Percentiles rank a stretch among this genome's conserved stretches.
phyloP scores from a whole-genome alignment of 2,113 vertebrate species.

The Anser cygnoides region DNA sequence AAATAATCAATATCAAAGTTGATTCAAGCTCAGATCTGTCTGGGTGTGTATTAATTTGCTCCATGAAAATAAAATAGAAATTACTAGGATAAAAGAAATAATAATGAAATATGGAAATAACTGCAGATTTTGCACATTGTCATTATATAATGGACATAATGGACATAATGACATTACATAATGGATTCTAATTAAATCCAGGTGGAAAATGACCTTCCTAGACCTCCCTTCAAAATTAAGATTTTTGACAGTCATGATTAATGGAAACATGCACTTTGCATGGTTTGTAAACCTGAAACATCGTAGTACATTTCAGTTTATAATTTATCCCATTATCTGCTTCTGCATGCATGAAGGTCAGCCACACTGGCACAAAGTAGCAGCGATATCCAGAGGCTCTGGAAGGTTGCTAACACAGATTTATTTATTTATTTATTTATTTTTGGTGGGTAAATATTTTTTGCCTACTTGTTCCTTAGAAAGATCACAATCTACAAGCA shows the following conservation, averaged over 20 bases:
- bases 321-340: slow-evolving; percentile 59
- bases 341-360: slow-evolving; percentile 43
- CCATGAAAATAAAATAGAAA: background rate
- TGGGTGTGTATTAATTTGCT: background rate
- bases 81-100: background rate
- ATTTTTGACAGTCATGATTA: slow-evolving; percentile 51
- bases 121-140: background rate
- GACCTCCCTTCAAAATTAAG: slow-evolving; percentile 49
- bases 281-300: slow-evolving; percentile 53
- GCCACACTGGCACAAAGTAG: background rate
- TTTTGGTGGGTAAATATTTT: slow-evolving; percentile 12
- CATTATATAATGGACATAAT: slow-evolving; percentile 58
- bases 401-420: slow-evolving; percentile 23
- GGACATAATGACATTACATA: slow-evolving; percentile 63
- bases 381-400: background rate
- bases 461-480: background rate
- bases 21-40: background rate
- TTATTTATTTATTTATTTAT: background rate
- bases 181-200: slow-evolving; percentile 67
- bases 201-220: slow-evolving; percentile 65
- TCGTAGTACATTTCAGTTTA: slow-evolving; percentile 54
- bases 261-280: slow-evolving; percentile 57
- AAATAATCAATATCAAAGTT: background rate
- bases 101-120: slow-evolving; percentile 39
- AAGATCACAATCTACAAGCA: background rate